phyloP scores from a whole-genome alignment of 2,797 vertebrate species.

The Chaenodraco wilsoni region DNA sequence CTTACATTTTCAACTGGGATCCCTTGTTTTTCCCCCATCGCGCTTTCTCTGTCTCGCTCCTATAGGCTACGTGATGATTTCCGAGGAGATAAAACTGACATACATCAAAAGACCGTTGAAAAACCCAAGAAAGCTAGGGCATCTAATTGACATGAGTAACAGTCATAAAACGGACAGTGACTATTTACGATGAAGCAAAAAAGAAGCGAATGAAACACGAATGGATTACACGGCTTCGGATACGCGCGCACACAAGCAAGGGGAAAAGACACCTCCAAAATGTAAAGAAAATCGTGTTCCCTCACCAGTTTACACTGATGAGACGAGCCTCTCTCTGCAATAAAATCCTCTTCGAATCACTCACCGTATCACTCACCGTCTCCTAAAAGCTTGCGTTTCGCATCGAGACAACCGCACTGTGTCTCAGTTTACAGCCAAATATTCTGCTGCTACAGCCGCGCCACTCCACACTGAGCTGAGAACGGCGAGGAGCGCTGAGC shows the following conservation, averaged over 20 bases:
- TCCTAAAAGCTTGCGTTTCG: constrained; percentile 76
- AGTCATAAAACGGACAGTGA: constrained; percentile 39
- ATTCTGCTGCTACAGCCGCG: constrained; percentile 75
- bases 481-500: constrained; percentile 69
- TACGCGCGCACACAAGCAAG: constrained; percentile 41
- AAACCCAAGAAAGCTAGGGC: constrained; percentile 29
- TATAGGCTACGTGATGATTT: constrained; percentile 61
- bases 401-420: constrained; percentile 72
- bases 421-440: constrained; percentile 73
- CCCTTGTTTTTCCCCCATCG: constrained; percentile 50
- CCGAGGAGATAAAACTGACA: constrained; percentile 55
- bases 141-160: constrained; percentile 34
- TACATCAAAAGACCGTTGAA: constrained; percentile 53
- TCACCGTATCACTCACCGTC: constrained; percentile 79
- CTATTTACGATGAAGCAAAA: constrained; percentile 46
- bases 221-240: constrained; percentile 36
- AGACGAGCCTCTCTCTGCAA: constrained; percentile 53
- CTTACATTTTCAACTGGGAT: constrained; percentile 82
- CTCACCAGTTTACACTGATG: constrained; percentile 65
- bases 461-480: constrained; percentile 77
- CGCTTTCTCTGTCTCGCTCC: constrained; percentile 49
- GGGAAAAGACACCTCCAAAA: constrained; percentile 41
- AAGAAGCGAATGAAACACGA: neutral
- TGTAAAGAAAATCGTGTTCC: constrained; percentile 57
- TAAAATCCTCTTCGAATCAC: constrained; percentile 65